Percentiles rank a stretch among this genome's conserved stretches.
Evolutionary conservation across 2,113 vertebrate species (phyloP).

Genomic region (Solea senegalensis): DNA sequence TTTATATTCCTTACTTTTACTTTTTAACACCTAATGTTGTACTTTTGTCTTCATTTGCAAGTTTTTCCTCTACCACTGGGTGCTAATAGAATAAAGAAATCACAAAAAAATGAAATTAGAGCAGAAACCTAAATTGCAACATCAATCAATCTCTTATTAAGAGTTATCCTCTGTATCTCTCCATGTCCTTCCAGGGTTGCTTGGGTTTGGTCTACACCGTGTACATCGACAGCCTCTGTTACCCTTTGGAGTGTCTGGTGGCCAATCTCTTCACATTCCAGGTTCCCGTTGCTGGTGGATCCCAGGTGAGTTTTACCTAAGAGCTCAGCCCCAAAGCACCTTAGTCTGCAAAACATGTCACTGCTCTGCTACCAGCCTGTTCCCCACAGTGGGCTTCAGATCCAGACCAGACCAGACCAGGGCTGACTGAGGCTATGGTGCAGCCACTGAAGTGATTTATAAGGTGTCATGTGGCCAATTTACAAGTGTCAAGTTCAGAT

Average conservation of each 20-base stretch:
- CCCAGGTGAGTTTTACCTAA: slow-evolving; percentile 87
- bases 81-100: too few relatives aligned
- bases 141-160: too few relatives aligned
- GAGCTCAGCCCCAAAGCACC: too few relatives aligned
- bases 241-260: slow-evolving; percentile 91
- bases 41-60: too few relatives aligned
- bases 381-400: slow-evolving; percentile 45
- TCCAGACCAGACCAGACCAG: slow-evolving; percentile 52
- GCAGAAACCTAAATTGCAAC: too few relatives aligned
- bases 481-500: slow-evolving; percentile 29
- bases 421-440: not conserved
- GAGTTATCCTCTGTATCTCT: not conserved
- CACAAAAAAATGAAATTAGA: too few relatives aligned
- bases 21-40: too few relatives aligned
- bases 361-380: slow-evolving; percentile 59
- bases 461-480: slow-evolving; percentile 30
- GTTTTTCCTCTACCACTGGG: too few relatives aligned
- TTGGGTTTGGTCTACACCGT: slow-evolving; percentile 96
- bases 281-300: slow-evolving; percentile 91
- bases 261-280: slow-evolving; percentile 93
- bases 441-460: slow-evolving; percentile 39
- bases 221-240: slow-evolving; percentile 91
- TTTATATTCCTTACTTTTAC: too few relatives aligned
- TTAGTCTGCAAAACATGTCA: slow-evolving; percentile 2
- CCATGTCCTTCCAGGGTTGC: slow-evolving; percentile 85